Base-by-base conservation (phyloP, 2,888 invertebrate species). In the Eurois occulta region DNA sequence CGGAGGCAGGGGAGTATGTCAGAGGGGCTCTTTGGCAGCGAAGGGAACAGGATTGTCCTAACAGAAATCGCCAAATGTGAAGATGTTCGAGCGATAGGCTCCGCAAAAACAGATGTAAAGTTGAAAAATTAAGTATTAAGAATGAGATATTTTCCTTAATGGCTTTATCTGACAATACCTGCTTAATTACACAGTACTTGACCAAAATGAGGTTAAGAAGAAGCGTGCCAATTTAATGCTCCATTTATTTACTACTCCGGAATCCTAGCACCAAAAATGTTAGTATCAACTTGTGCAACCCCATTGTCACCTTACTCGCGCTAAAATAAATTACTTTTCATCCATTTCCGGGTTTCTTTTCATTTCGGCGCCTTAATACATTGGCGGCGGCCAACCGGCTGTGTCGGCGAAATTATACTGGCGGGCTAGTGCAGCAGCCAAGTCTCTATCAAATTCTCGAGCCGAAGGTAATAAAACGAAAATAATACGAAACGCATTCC, bases 361-460 rank as follows among this genome's bases (percentile, higher is more conserved):
- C 94, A 94, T 95, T 94, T 93, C 92, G 92, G 91, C 92, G 93
- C 92, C 93, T 93, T 94, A 94, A 94, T 94, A 94, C 92, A 90
- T 92, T 93, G 91, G 92, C 92, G 93, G 91, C 92, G 89, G 91
- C 88, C 91, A 90, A 92, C 90, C 91, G 93, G 92, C 94, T 93
- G 94, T 91, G 94, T 95, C 91, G 92, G 92, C 94, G 88, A 93
- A 94, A 94, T 94, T 94, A 94, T 94, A 94, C 94, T 92, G 92
- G 90, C 92, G 91, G 91, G 91, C 91, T 93, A 92, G 91, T 93
- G 92, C 92, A 89, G 91, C 92, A 93, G 95, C 95, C 94, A 95
- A 95, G 94, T 94, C 94, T 94, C 94, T 95, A 95, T 95, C 94
- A 94, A 95, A 94, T 93, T 94, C 93, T 91, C 93, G 90, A 91